These are phyloP conservation scores for Pseudonaja textilis DNA, from an alignment of 2,113 vertebrate genomes.

Conservation along the genomic window DNA sequence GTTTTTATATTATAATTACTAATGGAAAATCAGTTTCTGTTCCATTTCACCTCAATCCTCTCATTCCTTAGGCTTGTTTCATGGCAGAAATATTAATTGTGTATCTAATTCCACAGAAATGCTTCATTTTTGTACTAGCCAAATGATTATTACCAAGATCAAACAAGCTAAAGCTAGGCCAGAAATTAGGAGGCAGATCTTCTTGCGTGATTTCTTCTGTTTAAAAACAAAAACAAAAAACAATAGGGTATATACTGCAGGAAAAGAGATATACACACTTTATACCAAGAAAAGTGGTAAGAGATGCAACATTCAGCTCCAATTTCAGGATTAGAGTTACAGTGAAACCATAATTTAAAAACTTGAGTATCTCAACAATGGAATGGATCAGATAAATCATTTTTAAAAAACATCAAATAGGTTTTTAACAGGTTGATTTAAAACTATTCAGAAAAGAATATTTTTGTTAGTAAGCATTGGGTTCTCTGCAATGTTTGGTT, in stretches of 20 bases:
- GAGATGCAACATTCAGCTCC: neutral
- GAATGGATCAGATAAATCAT: neutral
- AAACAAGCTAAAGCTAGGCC: constrained; percentile 72
- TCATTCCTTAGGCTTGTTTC: constrained; percentile 59
- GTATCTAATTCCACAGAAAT: constrained; percentile 27
- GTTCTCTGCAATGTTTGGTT: neutral
- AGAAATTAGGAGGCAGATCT: constrained; percentile 90
- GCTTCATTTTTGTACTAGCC: constrained; percentile 67
- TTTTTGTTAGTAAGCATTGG: neutral
- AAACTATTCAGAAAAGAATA: neutral
- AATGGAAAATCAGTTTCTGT: constrained; percentile 64
- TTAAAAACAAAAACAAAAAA: constrained; percentile 32
- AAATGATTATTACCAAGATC: constrained; percentile 81
- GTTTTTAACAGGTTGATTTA: neutral
- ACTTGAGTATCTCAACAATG: neutral
- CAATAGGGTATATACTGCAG: neutral
- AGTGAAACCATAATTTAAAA: neutral
- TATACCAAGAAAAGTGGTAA: constrained; percentile 7
- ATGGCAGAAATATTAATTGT: constrained; percentile 34
- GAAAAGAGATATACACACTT: neutral
- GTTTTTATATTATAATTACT: constrained; percentile 72
- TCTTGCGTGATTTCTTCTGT: constrained; percentile 97
- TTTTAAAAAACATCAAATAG: neutral
- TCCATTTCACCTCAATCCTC: constrained; percentile 61
- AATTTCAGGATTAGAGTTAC: neutral